Percentiles rank a stretch among this genome's conserved stretches.
Conservation (phyloP, 2,888 invertebrate species). For the Octodonta nipae region DNA sequence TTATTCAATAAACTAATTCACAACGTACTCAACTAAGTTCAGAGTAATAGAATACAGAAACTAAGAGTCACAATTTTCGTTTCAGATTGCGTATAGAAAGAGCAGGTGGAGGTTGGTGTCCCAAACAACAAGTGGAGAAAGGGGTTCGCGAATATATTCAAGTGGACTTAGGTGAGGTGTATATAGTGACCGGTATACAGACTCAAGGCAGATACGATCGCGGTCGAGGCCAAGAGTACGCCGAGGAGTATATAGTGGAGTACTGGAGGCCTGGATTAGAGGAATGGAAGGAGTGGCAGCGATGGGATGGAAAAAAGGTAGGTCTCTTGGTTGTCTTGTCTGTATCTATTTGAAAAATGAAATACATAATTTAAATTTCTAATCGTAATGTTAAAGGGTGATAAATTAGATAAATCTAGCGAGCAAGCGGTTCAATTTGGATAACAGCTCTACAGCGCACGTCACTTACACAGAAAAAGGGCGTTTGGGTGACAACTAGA, state of each 20-base stretch:
- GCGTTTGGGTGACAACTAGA: too few relatives aligned
- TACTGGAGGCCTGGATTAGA: conserved; percentile 50
- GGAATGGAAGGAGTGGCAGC: conserved; percentile 50
- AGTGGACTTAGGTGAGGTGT: conserved; percentile 47
- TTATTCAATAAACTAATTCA: too few relatives aligned
- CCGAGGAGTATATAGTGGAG: conserved; percentile 56
- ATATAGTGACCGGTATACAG: conserved; percentile 56
- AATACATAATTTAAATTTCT: neutral
- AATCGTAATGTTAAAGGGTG: too few relatives aligned
- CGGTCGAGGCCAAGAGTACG: conserved; percentile 62
- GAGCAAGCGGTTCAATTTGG: too few relatives aligned
- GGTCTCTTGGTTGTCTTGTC: conserved; percentile 4
- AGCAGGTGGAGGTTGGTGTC: conserved; percentile 69
- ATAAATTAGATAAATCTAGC: too few relatives aligned
- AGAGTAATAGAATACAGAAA: too few relatives aligned
- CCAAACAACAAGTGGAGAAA: conserved; percentile 49
- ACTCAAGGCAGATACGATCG: conserved; percentile 67
- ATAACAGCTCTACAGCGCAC: too few relatives aligned
- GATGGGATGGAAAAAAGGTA: conserved; percentile 54
- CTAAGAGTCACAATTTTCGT: too few relatives aligned
- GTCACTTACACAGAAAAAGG: too few relatives aligned
- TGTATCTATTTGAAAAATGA: neutral
- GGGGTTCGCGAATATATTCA: conserved; percentile 54
- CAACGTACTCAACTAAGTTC: too few relatives aligned
- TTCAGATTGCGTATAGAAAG: conserved; percentile 53